Base-by-base conservation (phyloP, 1,140 invertebrate genomes). In the Bombus terrestris region DNA sequence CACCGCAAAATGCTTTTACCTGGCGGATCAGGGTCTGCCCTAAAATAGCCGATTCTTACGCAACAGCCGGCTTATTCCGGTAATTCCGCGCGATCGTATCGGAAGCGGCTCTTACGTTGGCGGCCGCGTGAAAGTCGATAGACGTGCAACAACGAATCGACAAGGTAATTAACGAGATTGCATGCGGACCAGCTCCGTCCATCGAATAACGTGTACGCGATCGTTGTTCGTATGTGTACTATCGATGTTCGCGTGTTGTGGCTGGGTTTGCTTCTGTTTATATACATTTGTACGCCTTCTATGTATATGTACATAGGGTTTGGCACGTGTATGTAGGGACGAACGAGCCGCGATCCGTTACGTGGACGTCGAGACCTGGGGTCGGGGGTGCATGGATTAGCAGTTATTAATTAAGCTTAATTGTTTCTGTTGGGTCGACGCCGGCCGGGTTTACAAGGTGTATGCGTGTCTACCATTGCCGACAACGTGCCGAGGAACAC, bases 391-490 rank as follows among this genome's bases (percentile, higher is more conserved):
- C 86, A 69, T 77, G 86, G 90, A 93, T 93, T 92, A 93, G 90
- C 89, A 90, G 91, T 94, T 94, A 94, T 94, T 94, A 94, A 94
- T 94, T 94, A 92, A 91, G 91, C 91, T 91, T 93, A 92, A 94
- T 94, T 94, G 93, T 93, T 93, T 93, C 90, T 86, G 90, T 88
- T 84, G 78, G 88, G 86, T 90, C 91, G 91, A 92, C 89, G 88
- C 91, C 87, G 91, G 85, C 81, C 88, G 79, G 90, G 92, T 93
- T 93, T 92, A 89, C 93, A 91, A 92, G 92, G 88, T 89, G 88
- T 90, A 91, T 85, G 89, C 87, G 92, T 92, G 91, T 92, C 91
- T 91, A 86, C 89, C 86, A 79, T 89, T 83, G 88, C 76, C 82
- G 86, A 88, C 88, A 90, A 89, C 89, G 88, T 88, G 90, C 85